Evolutionary conservation across 2,797 vertebrate species (phyloP), one percentile per base, ranked within the genome.

Genomic region (Podarcis siculus): DNA sequence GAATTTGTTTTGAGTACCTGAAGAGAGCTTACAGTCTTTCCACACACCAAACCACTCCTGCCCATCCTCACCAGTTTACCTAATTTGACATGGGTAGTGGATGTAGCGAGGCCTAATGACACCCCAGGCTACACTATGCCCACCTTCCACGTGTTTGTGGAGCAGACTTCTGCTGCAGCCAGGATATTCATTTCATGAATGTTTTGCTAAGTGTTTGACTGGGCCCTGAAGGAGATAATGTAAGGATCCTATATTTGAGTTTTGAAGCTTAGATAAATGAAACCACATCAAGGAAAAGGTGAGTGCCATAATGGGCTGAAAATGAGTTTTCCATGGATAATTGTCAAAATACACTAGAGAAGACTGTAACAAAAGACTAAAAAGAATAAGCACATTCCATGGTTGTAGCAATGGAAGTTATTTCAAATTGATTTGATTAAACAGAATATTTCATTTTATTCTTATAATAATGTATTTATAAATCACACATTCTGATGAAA

Each of bases 391-490:
- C 39, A 9, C 6, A 4, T 2, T 92, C 89, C 87, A 72, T 2
- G 0, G 86, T 90, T 89, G 86, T 0, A 2, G 7, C 89, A 79
- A 67, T 71, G 66, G 42, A 94, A 89, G n/a, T 87, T 92, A 75
- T 76, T 94, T 88, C 9, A 85, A 92, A 90, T 93, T 30, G 13
- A 1, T 91, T 91, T 91, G 89, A 92, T 95, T 92, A 95, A 95
- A 94, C 67, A 92, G 92, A 93, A 92, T 94, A 94, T 95, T 94
- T 93, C 79, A 93, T 95, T 95, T 92, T 82, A 83, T 83, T 89
- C n/a, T 90, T 95, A 95, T 92, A 94, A 95, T 92, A 95, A 95
- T 95, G 32, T 94, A 95, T 95, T 95, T 87, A 87, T 90, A 95
- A 79, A 94, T 93, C 86, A 90, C 86, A 92, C 92, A 85, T 90